These are phyloP conservation scores for Corythaeola cristata DNA, from an alignment of 2,113 vertebrate species.

Conservation along the genomic window DNA sequence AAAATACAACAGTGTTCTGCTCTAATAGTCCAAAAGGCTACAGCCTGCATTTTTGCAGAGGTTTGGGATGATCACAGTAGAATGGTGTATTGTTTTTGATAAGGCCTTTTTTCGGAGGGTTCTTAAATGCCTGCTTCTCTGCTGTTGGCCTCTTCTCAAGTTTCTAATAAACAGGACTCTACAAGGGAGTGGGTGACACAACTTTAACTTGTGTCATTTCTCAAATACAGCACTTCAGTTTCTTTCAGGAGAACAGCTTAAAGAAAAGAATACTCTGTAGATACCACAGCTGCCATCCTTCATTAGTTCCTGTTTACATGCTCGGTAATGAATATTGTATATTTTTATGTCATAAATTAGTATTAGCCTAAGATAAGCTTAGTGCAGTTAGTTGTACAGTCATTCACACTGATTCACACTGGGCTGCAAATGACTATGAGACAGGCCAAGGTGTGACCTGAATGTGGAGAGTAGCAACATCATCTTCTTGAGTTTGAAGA, in stretches of 20 bases:
- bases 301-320: not conserved
- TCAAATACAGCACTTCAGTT: not conserved
- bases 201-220: not conserved
- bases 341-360: not conserved
- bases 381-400: not conserved
- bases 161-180: not conserved
- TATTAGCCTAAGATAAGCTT: not conserved
- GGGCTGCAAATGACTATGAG: not conserved
- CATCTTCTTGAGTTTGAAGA: not conserved
- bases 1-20: conserved; percentile 23
- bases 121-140: conserved; percentile 23
- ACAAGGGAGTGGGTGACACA: not conserved
- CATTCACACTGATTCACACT: not conserved
- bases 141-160: conserved; percentile 24
- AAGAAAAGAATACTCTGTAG: not conserved
- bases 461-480: not conserved
- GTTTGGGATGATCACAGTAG: not conserved
- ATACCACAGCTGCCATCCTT: not conserved
- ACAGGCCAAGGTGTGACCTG: not conserved
- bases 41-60: conserved; percentile 28
- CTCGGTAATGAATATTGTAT: not conserved
- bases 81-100: conserved; percentile 45
- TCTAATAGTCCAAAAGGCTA: not conserved
- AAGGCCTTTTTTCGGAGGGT: not conserved
- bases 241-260: not conserved